These are phyloP conservation scores for Automeris io DNA, from an alignment of 2,888 invertebrate species.

Conservation along the genomic window DNA sequence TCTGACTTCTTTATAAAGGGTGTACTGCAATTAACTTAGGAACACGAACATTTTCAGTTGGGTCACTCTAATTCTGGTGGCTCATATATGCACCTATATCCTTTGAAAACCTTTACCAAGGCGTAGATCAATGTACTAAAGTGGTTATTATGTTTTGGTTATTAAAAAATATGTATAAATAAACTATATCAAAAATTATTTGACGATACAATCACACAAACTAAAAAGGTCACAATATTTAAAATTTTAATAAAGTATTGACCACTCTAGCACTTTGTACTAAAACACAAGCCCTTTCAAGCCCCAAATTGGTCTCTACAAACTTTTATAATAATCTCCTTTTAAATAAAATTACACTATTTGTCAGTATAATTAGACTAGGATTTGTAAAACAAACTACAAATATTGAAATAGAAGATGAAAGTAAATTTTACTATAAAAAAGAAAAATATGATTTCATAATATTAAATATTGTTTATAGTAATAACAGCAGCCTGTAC, in stretches of 20 bases:
- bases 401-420: neutral
- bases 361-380: slow-evolving; percentile 45
- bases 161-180: neutral
- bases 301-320: slow-evolving; percentile 24
- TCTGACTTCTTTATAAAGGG: no score
- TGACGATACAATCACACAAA: neutral
- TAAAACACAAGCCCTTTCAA: slow-evolving; percentile 43
- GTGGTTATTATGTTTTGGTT: slow-evolving; percentile 17
- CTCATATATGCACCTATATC: slow-evolving; percentile 5
- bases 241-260: neutral
- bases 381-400: slow-evolving; percentile 18
- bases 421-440: neutral
- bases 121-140: slow-evolving; percentile 34
- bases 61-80: no score
- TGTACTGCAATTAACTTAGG: no score
- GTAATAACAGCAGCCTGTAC: slow-evolving; percentile 53
- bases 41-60: no score
- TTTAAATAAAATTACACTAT: slow-evolving; percentile 15
- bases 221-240: neutral
- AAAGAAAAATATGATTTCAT: neutral
- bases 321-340: neutral
- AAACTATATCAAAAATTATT: neutral
- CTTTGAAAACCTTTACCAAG: slow-evolving; percentile 6
- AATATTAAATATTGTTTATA: slow-evolving; percentile 15
- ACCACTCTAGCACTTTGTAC: slow-evolving; percentile 41